Conservation (phyloP, 2,113 vertebrate genomes). For the Panthera tigris region DNA sequence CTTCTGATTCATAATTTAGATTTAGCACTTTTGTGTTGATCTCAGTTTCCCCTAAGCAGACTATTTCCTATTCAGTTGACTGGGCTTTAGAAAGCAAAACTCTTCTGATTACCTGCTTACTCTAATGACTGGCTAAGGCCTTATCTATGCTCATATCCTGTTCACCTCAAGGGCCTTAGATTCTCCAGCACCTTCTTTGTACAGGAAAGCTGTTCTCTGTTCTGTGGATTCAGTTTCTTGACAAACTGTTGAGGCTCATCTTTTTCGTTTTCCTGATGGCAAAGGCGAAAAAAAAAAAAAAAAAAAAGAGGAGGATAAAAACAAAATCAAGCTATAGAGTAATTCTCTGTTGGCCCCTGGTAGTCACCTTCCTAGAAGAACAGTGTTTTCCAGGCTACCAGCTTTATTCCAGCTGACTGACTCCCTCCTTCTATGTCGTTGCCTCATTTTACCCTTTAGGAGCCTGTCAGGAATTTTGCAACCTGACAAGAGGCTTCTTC, state of each 20-base stretch:
- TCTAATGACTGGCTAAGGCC: constrained; percentile 36
- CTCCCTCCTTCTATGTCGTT: constrained; percentile 33
- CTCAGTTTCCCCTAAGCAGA: constrained; percentile 36
- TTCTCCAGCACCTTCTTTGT: constrained; percentile 39
- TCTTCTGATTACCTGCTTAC: constrained; percentile 47
- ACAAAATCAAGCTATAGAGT: constrained; percentile 27
- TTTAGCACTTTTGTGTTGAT: constrained; percentile 18
- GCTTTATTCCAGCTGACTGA: constrained; percentile 42
- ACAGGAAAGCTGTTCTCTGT: background rate
- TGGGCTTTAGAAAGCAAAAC: constrained; percentile 57
- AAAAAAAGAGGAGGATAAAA: constrained; percentile 33
- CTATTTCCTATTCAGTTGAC: constrained; percentile 38
- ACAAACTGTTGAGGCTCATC: background rate
- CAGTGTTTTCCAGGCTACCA: constrained; percentile 34
- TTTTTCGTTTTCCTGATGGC: constrained; percentile 42
- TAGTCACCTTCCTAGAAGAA: constrained; percentile 47
- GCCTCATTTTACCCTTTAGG: constrained; percentile 38
- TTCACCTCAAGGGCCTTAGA: constrained; percentile 55
- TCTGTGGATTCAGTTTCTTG: constrained; percentile 43
- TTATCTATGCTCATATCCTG: constrained; percentile 46
- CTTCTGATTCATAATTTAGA: constrained; percentile 31
- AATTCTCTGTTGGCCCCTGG: constrained; percentile 17
- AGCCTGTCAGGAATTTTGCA: background rate
- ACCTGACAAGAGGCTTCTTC: constrained; percentile 41
- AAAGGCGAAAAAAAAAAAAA: constrained; percentile 32